These are phyloP conservation scores for Heliconius eleuchia DNA, from an alignment of 1,140 invertebrate species.

Conservation along the genomic window DNA sequence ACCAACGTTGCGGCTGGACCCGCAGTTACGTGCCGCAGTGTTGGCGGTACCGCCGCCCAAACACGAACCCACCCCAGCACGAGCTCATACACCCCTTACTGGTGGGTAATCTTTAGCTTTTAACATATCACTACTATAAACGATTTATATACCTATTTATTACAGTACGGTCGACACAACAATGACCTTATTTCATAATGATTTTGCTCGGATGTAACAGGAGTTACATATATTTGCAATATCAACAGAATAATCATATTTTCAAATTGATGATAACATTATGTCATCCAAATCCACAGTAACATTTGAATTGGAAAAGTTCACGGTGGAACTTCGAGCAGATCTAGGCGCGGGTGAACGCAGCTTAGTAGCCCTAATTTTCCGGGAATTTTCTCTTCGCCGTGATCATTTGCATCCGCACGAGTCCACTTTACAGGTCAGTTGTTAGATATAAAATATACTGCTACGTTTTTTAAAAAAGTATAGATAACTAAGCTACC, in stretches of 20 bases:
- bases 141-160: too few relatives aligned
- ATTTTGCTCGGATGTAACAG: too few relatives aligned
- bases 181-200: too few relatives aligned
- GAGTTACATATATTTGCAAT: too few relatives aligned
- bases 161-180: too few relatives aligned
- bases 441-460: not conserved
- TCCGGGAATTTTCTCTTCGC: constrained; percentile 90
- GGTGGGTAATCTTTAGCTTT: constrained; percentile 30
- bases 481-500: not conserved
- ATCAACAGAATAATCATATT: too few relatives aligned
- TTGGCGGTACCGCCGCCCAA: constrained; percentile 57
- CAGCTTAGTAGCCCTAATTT: constrained; percentile 90
- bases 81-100: constrained; percentile 43
- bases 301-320: constrained; percentile 86
- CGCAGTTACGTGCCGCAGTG: constrained; percentile 80
- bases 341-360: constrained; percentile 85
- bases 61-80: constrained; percentile 34
- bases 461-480: not conserved
- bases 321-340: constrained; percentile 88
- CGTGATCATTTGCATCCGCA: constrained; percentile 85
- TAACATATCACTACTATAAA: not conserved
- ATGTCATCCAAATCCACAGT: constrained; percentile 64
- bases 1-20: constrained; percentile 83
- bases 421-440: constrained; percentile 86
- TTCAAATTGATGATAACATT: too few relatives aligned